phyloP scores from a whole-genome alignment of 53 echinoderm and acorn worm species.

The Stichopus horrens region DNA sequence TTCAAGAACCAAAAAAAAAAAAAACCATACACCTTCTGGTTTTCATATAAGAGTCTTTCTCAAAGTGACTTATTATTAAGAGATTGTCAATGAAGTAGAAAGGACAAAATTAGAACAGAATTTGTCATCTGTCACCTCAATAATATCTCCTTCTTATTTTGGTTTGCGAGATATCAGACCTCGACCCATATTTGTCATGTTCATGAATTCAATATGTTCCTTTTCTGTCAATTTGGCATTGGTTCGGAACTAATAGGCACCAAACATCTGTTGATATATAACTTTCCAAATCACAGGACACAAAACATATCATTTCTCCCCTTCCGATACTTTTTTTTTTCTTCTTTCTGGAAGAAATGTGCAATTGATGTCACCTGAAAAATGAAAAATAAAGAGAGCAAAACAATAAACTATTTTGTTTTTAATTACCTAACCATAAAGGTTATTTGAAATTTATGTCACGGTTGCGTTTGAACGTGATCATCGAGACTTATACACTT shows the following conservation, averaged over 20 bases:
- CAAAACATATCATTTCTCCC: background rate
- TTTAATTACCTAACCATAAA: too few species aligned
- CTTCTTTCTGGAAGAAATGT: background rate
- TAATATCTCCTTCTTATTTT: background rate
- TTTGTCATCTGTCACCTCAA: background rate
- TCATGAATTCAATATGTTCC: constrained; percentile 10
- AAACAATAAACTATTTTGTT: background rate
- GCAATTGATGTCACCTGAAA: background rate
- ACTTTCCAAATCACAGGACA: background rate
- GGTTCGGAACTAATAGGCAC: constrained; percentile 35
- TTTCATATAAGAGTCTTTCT: background rate
- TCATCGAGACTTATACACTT: too few species aligned
- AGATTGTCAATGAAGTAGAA: background rate
- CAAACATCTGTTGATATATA: constrained; percentile 20
- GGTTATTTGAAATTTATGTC: too few species aligned
- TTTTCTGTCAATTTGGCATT: constrained; percentile 23
- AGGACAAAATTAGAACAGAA: background rate
- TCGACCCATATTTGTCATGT: background rate
- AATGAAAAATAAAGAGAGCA: background rate
- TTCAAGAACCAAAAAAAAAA: too few species aligned
- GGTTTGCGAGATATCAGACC: background rate
- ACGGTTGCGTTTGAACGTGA: too few species aligned
- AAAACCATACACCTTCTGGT: background rate
- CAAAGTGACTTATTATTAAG: background rate
- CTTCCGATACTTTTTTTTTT: background rate